Conservation (phyloP, 1,140 invertebrate genomes). For the Trichonephila clavata region DNA sequence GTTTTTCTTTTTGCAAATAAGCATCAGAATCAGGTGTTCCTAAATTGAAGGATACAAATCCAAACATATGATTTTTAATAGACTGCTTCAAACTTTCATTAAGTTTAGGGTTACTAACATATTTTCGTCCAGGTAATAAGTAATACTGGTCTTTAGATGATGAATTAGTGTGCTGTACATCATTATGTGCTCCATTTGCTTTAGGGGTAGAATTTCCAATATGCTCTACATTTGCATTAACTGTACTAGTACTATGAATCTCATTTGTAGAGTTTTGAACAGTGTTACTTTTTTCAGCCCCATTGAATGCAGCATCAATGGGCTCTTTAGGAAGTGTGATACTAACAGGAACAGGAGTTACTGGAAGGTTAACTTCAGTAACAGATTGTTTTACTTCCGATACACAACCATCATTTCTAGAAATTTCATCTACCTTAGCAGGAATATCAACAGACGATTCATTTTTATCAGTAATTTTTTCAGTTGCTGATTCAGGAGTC, state of each 20-base stretch:
- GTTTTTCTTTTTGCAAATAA: conserved; percentile 70
- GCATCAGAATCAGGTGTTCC: conserved; percentile 20
- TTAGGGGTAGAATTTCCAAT: conserved; percentile 39
- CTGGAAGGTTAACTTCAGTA: neutral
- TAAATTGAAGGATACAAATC: conserved; percentile 75
- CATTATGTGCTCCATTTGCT: conserved; percentile 68
- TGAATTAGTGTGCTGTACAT: conserved; percentile 18
- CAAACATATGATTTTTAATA: conserved; percentile 64
- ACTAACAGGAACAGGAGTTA: neutral
- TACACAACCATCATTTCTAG: neutral
- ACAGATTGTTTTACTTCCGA: neutral
- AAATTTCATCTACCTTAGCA: neutral
- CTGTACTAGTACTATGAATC: neutral
- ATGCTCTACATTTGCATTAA: conserved; percentile 34
- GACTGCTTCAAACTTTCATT: conserved; percentile 35
- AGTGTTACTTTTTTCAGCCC: conserved; percentile 11
- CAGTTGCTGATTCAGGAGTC: neutral
- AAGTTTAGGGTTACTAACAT: conserved; percentile 62
- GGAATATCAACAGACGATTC: neutral
- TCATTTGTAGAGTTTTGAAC: neutral
- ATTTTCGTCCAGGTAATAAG: conserved; percentile 66
- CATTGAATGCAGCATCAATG: conserved; percentile 35
- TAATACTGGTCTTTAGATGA: conserved; percentile 62
- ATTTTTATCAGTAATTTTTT: conserved; percentile 9
- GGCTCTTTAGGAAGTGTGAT: conserved; percentile 37